phyloP scores from a whole-genome alignment of 2,113 vertebrate genomes.

The Siniperca chuatsi region DNA sequence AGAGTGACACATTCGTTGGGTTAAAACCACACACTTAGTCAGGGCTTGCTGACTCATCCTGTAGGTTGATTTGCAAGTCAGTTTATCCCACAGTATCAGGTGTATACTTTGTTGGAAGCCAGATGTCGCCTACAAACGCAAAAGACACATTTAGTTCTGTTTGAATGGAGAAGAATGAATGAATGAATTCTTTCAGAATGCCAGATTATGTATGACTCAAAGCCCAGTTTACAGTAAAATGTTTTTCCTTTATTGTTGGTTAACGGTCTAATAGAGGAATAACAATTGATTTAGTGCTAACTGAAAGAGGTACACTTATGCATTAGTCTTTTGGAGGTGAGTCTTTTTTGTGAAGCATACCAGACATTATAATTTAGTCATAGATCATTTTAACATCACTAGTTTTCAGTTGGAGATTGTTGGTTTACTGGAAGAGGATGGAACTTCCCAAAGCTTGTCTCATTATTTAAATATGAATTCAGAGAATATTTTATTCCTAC shows the following conservation, averaged over 20 bases:
- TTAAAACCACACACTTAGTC: constrained; percentile 59
- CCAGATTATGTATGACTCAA: constrained; percentile 25
- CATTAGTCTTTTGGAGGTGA: not conserved
- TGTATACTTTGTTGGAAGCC: constrained; percentile 38
- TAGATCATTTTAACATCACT: not conserved
- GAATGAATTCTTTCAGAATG: constrained; percentile 13
- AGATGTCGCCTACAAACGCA: constrained; percentile 51
- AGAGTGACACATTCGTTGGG: constrained; percentile 29
- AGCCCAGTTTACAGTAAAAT: constrained; percentile 24
- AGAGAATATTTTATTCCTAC: not conserved
- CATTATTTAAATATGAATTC: not conserved
- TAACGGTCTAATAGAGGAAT: not conserved
- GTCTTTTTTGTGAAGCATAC: not conserved
- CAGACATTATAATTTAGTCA: not conserved
- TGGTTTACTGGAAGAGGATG: not conserved
- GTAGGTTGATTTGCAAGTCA: constrained; percentile 53
- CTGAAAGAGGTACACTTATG: not conserved
- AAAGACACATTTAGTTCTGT: constrained; percentile 44
- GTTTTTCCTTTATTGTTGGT: not conserved
- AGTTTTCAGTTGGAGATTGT: not conserved
- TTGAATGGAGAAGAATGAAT: constrained; percentile 37
- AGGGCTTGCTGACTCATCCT: constrained; percentile 64
- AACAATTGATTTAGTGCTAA: not conserved
- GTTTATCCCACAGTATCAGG: constrained; percentile 59
- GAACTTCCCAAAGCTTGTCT: not conserved